phyloP scores from a whole-genome alignment of 2,888 invertebrate genomes.

The Suillia variegata region DNA sequence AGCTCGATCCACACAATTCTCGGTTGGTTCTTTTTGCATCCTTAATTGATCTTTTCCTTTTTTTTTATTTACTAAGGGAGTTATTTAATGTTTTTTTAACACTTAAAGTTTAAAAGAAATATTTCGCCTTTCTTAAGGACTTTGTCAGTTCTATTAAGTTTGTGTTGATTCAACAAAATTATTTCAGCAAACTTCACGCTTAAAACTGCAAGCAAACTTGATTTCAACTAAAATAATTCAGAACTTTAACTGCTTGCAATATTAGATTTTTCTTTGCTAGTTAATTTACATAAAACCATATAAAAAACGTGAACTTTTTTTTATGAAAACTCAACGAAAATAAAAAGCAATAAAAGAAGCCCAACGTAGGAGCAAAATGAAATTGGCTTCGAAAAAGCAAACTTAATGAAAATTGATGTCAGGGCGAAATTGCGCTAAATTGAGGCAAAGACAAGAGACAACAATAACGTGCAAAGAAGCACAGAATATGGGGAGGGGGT shows the following conservation, averaged over 20 bases:
- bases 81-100: no score
- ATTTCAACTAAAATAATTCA: not conserved
- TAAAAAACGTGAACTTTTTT: constrained; percentile 10
- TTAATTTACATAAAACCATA: constrained; percentile 25
- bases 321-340: constrained; percentile 16
- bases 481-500: constrained; percentile 17
- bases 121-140: no score
- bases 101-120: no score
- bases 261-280: no score
- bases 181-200: no score
- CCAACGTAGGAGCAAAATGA: not conserved
- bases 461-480: constrained; percentile 2
- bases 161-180: no score
- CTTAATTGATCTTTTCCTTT: no score
- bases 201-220: not conserved
- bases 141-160: no score
- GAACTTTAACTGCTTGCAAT: not conserved
- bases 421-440: not conserved
- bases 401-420: constrained; percentile 27
- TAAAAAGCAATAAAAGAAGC: not conserved
- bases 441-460: not conserved
- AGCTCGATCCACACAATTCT: no score
- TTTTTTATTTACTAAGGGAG: no score
- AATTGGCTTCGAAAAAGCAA: constrained; percentile 11
- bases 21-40: no score